A percentile compares a stretch with the other conserved stretches of the same genome.
phyloP scores from a whole-genome alignment of 2,888 invertebrate species.

The Phytoseiulus persimilis region DNA sequence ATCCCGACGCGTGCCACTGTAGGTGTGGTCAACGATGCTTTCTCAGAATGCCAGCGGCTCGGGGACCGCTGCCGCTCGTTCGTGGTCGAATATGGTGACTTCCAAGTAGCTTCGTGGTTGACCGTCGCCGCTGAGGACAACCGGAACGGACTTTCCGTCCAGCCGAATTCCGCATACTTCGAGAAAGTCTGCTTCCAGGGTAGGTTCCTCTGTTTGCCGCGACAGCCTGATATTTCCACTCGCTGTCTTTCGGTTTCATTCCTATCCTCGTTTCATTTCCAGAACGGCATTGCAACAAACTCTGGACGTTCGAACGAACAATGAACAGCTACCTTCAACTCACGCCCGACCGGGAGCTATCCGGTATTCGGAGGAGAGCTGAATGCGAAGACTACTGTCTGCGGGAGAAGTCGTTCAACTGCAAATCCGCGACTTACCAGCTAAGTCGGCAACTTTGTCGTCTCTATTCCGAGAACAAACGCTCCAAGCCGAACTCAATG shows the following conservation, averaged over 20 bases:
- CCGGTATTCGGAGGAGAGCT: constrained; percentile 51
- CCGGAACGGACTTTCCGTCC: constrained; percentile 46
- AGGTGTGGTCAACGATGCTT: constrained; percentile 45
- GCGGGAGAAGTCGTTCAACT: constrained; percentile 52
- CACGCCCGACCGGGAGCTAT: constrained; percentile 52
- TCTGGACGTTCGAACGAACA: constrained; percentile 54
- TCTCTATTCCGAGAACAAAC: constrained; percentile 53
- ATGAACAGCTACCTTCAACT: constrained; percentile 53
- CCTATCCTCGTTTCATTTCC: too few relatives aligned
- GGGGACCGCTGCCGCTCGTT: constrained; percentile 46
- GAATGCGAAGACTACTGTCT: constrained; percentile 55
- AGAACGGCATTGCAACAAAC: constrained; percentile 50
- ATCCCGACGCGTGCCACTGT: constrained; percentile 43
- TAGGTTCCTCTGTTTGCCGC: too few relatives aligned
- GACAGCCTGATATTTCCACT: too few relatives aligned
- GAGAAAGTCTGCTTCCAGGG: constrained; percentile 46
- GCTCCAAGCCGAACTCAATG: constrained; percentile 53
- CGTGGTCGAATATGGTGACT: constrained; percentile 45
- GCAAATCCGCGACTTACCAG: constrained; percentile 55
- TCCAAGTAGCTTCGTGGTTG: constrained; percentile 51
- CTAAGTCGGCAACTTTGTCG: constrained; percentile 52
- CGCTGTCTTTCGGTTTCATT: too few relatives aligned
- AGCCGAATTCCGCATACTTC: constrained; percentile 44
- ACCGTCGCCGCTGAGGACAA: constrained; percentile 50
- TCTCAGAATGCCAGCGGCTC: constrained; percentile 44